Conservation (phyloP, 2,888 invertebrate genomes). For the Gonocerus acuteangulatus region DNA sequence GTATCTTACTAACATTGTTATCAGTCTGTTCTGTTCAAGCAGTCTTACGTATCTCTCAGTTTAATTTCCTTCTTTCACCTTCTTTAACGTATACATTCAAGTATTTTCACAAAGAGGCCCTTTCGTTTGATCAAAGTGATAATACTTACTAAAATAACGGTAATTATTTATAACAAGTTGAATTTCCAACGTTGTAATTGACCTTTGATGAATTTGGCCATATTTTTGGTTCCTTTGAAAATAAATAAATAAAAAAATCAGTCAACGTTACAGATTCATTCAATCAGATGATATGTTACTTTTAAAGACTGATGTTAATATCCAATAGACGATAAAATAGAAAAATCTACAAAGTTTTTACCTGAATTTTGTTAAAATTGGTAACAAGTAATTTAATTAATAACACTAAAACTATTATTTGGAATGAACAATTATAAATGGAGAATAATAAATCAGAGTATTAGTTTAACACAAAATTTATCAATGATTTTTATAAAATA, state of each 20-base stretch:
- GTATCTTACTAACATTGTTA: background rate
- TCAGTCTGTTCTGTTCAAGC: background rate
- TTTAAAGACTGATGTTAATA: background rate
- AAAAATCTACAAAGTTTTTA: too few species aligned
- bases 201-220: background rate
- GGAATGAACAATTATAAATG: too few species aligned
- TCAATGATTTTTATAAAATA: too few species aligned
- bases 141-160: background rate
- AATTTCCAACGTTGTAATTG: too few species aligned
- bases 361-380: too few species aligned
- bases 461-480: too few species aligned
- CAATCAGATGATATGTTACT: background rate
- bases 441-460: too few species aligned
- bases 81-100: background rate
- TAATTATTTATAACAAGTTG: too few species aligned
- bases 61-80: background rate
- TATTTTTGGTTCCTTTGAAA: background rate
- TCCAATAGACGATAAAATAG: too few species aligned
- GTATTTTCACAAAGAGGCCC: background rate
- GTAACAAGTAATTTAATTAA: too few species aligned
- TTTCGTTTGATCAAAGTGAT: background rate
- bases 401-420: too few species aligned
- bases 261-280: background rate
- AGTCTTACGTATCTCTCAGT: conserved; percentile 1
- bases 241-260: background rate